These are phyloP conservation scores for Serinus canaria DNA, from an alignment of 2,113 vertebrate species.

Conservation along the genomic window DNA sequence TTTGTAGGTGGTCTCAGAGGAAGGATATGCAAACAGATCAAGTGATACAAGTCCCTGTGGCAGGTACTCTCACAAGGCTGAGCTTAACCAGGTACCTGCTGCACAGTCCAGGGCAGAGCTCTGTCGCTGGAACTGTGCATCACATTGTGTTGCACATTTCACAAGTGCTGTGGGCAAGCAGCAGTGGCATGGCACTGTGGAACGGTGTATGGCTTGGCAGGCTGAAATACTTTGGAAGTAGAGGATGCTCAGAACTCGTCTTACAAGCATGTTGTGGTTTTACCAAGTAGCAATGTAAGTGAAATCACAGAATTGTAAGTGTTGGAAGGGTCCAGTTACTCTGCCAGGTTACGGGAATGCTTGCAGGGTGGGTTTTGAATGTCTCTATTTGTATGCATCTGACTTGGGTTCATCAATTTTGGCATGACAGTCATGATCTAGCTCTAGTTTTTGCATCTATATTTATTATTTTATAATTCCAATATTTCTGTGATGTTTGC, in stretches of 20 bases:
- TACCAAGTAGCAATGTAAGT: background rate
- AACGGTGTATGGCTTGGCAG: background rate
- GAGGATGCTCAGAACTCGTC: background rate
- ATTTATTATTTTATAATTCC: background rate
- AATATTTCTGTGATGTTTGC: background rate
- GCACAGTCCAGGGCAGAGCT: background rate
- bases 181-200: background rate
- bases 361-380: background rate
- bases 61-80: background rate
- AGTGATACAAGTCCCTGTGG: background rate
- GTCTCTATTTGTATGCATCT: background rate
- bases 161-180: background rate
- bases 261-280: background rate
- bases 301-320: background rate
- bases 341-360: background rate
- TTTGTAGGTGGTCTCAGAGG: background rate
- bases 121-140: accelerated
- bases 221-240: background rate
- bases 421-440: background rate
- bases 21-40: background rate
- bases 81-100: background rate
- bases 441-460: background rate
- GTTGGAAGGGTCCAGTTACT: background rate
- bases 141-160: background rate
- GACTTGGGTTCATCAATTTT: background rate